Percentiles rank a stretch among this genome's conserved stretches.
phyloP scores from a whole-genome alignment of 2,797 vertebrate genomes.

The Chaetodon trifasciatus region DNA sequence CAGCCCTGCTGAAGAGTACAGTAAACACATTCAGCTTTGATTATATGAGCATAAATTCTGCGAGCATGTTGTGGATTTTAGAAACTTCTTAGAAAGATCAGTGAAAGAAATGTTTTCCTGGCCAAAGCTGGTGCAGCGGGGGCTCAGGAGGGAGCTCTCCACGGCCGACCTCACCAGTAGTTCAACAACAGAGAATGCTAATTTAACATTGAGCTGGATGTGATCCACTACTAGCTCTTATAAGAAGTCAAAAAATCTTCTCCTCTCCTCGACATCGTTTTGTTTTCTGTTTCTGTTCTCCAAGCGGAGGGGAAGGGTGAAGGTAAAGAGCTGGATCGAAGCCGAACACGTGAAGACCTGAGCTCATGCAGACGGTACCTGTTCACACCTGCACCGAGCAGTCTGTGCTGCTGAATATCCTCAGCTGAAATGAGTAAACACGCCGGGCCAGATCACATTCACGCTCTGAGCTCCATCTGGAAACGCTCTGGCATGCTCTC shows the following conservation, averaged over 20 bases:
- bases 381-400: slow-evolving; percentile 11
- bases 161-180: no score
- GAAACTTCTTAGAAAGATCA: no score
- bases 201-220: background rate
- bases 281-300: background rate
- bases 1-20: background rate
- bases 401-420: slow-evolving; percentile 20
- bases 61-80: no score
- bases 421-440: slow-evolving; percentile 17
- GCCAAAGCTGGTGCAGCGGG: no score
- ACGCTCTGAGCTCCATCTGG: slow-evolving; percentile 10
- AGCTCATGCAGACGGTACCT: slow-evolving; percentile 11
- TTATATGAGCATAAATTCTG: no score
- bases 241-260: background rate
- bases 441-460: background rate
- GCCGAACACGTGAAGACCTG: background rate
- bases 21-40: background rate
- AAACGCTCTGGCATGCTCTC: background rate
- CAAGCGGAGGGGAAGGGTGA: background rate
- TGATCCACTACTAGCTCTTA: background rate
- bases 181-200: background rate
- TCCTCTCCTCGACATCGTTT: background rate
- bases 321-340: background rate
- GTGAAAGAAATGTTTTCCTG: no score
- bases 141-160: no score